Evolutionary conservation across 2,888 invertebrate genomes (phyloP).

Genomic region (Phytoseiulus persimilis): DNA sequence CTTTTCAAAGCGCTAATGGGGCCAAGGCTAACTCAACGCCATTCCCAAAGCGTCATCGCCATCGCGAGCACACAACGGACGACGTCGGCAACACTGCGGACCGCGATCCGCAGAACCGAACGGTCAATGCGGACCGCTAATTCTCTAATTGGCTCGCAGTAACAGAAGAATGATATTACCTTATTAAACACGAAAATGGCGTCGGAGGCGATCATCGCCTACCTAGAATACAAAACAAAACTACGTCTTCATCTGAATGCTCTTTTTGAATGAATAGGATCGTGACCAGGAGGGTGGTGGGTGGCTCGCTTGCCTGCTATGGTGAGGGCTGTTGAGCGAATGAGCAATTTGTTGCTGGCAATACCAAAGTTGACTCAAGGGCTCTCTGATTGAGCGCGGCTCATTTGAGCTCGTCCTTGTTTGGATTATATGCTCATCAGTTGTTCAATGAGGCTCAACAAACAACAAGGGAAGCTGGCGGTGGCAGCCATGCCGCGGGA

Average conservation of each 20-base stretch:
- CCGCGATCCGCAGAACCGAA: not conserved
- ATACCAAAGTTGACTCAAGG: not conserved
- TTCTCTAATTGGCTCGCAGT: not conserved
- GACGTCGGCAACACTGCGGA: not conserved
- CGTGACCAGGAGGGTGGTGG: not conserved
- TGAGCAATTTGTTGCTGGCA: not conserved
- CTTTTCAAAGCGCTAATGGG: not conserved
- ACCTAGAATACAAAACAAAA: not conserved
- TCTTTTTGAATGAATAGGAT: not conserved
- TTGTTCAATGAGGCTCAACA: not conserved
- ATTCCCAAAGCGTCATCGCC: not conserved
- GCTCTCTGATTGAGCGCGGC: not conserved
- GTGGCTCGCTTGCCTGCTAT: not conserved
- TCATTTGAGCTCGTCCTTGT: not conserved
- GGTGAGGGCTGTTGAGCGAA: not conserved
- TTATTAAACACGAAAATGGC: not conserved
- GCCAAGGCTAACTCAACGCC: not conserved
- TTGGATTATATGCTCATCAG: not conserved
- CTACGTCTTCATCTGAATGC: not conserved
- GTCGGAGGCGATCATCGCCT: not conserved
- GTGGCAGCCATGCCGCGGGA: not conserved
- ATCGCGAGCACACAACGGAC: not conserved
- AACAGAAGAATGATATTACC: not conserved
- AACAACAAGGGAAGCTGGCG: not conserved
- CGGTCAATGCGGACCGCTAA: not conserved